These are phyloP conservation scores for Metopolophium dirhodum DNA, from an alignment of 1,140 invertebrate species.

Conservation along the genomic window DNA sequence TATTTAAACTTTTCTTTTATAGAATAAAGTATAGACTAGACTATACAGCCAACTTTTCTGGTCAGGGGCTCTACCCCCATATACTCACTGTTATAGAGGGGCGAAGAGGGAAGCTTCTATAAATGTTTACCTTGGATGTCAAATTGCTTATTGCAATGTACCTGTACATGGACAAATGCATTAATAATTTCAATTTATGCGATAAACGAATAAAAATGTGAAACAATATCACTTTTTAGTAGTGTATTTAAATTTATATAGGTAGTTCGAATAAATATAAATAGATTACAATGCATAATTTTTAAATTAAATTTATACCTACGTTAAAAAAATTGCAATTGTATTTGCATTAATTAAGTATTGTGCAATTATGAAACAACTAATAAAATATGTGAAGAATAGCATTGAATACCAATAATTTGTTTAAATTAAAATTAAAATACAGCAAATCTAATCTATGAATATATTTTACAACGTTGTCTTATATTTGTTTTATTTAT, in stretches of 20 bases:
- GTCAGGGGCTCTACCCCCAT: too few relatives aligned
- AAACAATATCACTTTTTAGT: not conserved
- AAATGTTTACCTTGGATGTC: not conserved
- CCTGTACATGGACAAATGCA: not conserved
- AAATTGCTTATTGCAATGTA: not conserved
- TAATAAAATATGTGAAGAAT: too few relatives aligned
- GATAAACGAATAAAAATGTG: not conserved
- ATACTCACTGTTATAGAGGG: too few relatives aligned
- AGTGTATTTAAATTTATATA: not conserved
- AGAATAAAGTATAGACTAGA: not conserved
- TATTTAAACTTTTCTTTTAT: not conserved
- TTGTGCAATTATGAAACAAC: too few relatives aligned
- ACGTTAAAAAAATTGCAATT: too few relatives aligned
- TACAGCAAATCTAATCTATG: not conserved
- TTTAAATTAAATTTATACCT: too few relatives aligned
- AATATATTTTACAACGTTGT: not conserved
- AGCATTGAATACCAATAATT: too few relatives aligned
- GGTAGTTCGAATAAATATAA: not conserved
- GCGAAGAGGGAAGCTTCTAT: not conserved
- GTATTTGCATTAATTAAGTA: too few relatives aligned
- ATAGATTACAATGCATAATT: not conserved
- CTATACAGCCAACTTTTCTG: not conserved
- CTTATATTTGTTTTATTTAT: not conserved
- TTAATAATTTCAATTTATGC: not conserved
- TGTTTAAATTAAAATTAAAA: too few relatives aligned